Evolutionary conservation across 1,140 invertebrate species (phyloP), one percentile per base, ranked within the genome.

Genomic region (Saccostrea glomerata): DNA sequence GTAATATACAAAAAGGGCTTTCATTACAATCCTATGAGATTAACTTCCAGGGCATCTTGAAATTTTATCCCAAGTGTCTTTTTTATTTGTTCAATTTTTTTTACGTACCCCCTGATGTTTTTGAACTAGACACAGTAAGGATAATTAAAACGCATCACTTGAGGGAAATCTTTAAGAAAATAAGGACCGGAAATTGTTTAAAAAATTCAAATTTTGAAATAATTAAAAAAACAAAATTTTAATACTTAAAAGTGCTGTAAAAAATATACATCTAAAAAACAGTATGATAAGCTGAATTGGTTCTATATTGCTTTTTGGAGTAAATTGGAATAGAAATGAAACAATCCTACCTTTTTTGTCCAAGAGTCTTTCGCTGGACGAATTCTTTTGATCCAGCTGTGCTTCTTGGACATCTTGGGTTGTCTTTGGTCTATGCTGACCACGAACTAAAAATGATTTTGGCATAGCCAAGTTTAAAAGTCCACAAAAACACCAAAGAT

Each of bases 31-130:
- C 70, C 25, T 36, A 30, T 25, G 70, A 77, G 70, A 77, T 77
- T 77, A 77, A 77, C 70, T 77, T 77, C 30, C 70, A 77, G 70
- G 70, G 70, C 70, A 77, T 77, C 70, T 77, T 77, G 70, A 77
- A 77, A 77, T 77, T 36, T 36, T 77, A 77, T 77, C 70, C 70
- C 5, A 15, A 11, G 70, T 77, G 66, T 73, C n/a, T 73, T 23
- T 30, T 73, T 23, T 73, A 11, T 77, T 15, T 77, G 25, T 36
- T 30, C 70, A 30, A 25, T 15, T 11, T 36, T 30, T 17, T 23
- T 77, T n/a, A n/a, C 58, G 17, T n/a, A 20, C 58, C n/a, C 58
- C n/a, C 58, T 63, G n/a, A 63, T 63, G 58, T 20, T 20, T 63
- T 63, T 63, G n/a, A 6, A n/a, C 17, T 60, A 60, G 15, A 63